Percentiles rank a stretch among this genome's conserved stretches.
phyloP scores from a whole-genome alignment of 2,797 vertebrate species.

The Babyrousa celebensis region DNA sequence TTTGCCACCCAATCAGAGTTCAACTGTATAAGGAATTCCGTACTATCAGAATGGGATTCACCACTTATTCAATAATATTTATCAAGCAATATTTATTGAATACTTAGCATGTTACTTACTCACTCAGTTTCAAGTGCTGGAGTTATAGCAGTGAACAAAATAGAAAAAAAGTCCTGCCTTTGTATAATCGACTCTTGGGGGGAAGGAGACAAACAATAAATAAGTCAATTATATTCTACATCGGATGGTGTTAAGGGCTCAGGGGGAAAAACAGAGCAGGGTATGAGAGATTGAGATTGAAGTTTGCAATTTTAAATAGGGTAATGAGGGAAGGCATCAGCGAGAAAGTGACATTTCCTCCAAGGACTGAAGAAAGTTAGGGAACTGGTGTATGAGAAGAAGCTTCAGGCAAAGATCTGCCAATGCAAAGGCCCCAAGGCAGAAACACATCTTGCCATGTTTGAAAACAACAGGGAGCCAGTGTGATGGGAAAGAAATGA shows the following conservation, averaged over 20 bases:
- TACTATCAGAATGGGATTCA: background rate
- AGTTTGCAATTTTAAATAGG: background rate
- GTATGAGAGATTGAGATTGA: background rate
- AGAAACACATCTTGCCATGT: background rate
- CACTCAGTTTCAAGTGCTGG: conserved; percentile 15
- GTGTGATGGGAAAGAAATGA: background rate
- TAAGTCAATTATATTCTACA: background rate
- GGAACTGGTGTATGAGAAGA: background rate
- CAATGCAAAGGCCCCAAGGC: background rate
- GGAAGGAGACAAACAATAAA: background rate
- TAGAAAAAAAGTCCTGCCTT: background rate
- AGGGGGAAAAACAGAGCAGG: background rate
- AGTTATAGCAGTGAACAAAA: conserved; percentile 13
- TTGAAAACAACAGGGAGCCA: background rate
- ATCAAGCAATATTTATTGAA: conserved; percentile 14
- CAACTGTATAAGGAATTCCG: background rate
- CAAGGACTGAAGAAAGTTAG: background rate
- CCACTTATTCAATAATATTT: background rate
- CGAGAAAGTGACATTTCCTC: conserved; percentile 3
- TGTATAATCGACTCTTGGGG: background rate
- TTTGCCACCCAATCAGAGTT: conserved; percentile 20
- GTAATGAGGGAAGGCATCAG: background rate
- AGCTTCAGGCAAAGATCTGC: background rate
- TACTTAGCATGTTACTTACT: background rate
- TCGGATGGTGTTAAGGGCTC: background rate